Evolutionary conservation across 2,888 invertebrate genomes (phyloP).

Genomic region (Drosophila longiperda): DNA sequence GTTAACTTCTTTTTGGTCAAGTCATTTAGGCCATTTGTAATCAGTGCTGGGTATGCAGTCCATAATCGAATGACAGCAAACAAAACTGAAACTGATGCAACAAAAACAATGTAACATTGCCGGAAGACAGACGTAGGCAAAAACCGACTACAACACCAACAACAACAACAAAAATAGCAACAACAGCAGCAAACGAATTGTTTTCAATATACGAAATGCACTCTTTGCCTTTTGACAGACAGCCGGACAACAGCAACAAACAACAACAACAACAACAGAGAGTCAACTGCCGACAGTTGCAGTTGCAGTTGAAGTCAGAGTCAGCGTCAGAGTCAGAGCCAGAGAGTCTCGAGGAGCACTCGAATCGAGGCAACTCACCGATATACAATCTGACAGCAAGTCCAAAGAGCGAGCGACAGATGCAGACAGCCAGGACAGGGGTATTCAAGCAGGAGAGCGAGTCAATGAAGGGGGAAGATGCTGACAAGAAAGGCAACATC

Average conservation of each 20-base stretch:
- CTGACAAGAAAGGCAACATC: slow-evolving; percentile 10
- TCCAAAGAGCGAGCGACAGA: slow-evolving; percentile 56
- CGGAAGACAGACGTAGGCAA: slow-evolving; percentile 68
- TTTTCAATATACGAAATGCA: slow-evolving; percentile 70
- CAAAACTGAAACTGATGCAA: slow-evolving; percentile 71
- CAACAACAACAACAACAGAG: slow-evolving; percentile 3
- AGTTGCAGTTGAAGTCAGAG: slow-evolving; percentile 16
- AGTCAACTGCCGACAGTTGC: slow-evolving; percentile 22
- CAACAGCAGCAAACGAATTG: slow-evolving; percentile 58
- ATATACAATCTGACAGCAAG: slow-evolving; percentile 71
- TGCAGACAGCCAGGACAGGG: slow-evolving; percentile 26
- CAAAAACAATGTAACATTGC: slow-evolving; percentile 74
- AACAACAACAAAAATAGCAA: not conserved
- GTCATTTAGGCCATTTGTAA: not conserved
- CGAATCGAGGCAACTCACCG: slow-evolving; percentile 43
- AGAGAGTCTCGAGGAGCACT: slow-evolving; percentile 25
- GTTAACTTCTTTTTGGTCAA: not conserved
- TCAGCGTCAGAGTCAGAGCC: not conserved
- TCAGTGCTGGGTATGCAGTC: slow-evolving; percentile 6
- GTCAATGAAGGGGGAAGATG: not conserved
- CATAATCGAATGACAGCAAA: slow-evolving; percentile 49
- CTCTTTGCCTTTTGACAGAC: slow-evolving; percentile 71
- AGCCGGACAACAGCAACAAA: slow-evolving; percentile 45
- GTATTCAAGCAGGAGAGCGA: not conserved
- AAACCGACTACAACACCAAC: not conserved